phyloP scores from a whole-genome alignment of 2,797 vertebrate species.

The Pseudochromis fuscus region DNA sequence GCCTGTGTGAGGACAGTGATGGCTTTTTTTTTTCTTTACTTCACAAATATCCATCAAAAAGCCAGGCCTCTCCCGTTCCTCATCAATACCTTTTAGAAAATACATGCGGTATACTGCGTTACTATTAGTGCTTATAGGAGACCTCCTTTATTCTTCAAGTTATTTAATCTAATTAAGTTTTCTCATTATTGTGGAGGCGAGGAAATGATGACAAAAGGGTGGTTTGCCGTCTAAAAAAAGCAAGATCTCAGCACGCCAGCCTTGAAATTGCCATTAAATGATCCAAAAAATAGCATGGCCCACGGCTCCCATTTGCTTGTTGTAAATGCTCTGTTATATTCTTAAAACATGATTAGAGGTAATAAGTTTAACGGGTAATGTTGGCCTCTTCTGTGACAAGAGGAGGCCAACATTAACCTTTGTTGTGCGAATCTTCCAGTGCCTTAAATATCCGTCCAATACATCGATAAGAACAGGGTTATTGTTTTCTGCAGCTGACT shows the following conservation, averaged over 20 bases:
- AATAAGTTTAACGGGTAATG: conserved; percentile 10
- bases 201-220: neutral
- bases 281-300: conserved; percentile 23
- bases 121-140: neutral
- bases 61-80: neutral
- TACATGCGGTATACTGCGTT: neutral
- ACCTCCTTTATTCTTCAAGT: conserved; percentile 1
- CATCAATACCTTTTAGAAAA: neutral
- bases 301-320: conserved; percentile 5
- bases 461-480: neutral
- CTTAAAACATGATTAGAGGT: conserved; percentile 18
- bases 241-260: conserved; percentile 10
- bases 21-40: neutral
- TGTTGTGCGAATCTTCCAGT: conserved; percentile 2
- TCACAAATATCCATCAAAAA: neutral
- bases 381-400: neutral
- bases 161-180: conserved; percentile 33
- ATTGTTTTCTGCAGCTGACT: conserved; percentile 7
- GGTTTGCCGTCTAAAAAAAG: neutral
- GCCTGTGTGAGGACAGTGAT: neutral
- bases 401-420: too few species aligned
- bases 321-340: conserved; percentile 10
- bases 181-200: neutral
- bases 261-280: conserved; percentile 24
- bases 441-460: neutral